Evolutionary conservation across 2,113 vertebrate species (phyloP).

Genomic region (Cyphomyrus plagiostoma): DNA sequence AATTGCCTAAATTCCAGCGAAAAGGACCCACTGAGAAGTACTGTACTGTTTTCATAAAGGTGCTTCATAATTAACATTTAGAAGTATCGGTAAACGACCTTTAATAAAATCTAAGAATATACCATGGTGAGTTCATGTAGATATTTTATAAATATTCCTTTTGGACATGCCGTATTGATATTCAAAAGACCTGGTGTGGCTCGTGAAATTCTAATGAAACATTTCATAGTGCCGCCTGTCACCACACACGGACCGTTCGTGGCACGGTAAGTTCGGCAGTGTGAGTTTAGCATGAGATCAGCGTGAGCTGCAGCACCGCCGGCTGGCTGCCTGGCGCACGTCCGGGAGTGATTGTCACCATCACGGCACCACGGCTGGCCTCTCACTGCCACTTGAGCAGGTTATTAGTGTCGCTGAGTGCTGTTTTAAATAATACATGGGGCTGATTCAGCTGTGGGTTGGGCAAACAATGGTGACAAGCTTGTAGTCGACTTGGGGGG

Average conservation of each 20-base stretch:
- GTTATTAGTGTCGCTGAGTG: neutral
- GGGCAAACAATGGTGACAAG: neutral
- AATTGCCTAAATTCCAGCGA: neutral
- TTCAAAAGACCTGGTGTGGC: neutral
- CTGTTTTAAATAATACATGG: neutral
- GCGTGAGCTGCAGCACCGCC: neutral
- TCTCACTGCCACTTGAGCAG: neutral
- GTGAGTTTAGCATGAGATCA: neutral
- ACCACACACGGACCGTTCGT: neutral
- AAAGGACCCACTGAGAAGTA: neutral
- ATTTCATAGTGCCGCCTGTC: neutral
- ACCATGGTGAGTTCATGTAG: neutral
- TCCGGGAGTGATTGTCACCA: neutral
- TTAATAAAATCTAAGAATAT: constrained; percentile 1
- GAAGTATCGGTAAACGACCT: neutral
- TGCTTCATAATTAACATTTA: neutral
- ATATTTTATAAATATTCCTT: neutral
- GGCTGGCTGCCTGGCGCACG: neutral
- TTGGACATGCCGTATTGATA: neutral
- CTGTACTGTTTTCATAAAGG: neutral
- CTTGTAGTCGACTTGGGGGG: neutral
- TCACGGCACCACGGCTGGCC: neutral
- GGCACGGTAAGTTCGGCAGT: neutral
- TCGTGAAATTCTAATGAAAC: neutral
- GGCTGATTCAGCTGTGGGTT: neutral